Percentiles rank a stretch among this genome's conserved stretches.
phyloP scores from a whole-genome alignment of 2,888 invertebrate species.

The Drosophila anceps region DNA sequence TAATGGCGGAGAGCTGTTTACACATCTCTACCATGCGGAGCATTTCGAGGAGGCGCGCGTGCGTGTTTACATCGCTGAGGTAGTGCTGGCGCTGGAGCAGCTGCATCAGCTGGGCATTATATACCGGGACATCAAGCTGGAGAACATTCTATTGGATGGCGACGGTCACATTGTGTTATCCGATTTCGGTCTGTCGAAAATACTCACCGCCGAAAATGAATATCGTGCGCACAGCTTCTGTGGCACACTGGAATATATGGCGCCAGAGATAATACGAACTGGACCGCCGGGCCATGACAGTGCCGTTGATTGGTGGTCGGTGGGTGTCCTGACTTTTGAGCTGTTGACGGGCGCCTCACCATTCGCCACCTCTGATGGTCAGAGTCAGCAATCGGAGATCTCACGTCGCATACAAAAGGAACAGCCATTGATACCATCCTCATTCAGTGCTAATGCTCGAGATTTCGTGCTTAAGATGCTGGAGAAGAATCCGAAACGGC shows the following conservation, averaged over 20 bases:
- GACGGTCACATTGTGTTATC: conserved; percentile 98
- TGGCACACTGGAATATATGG: conserved; percentile 99
- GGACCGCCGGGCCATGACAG: conserved; percentile 97
- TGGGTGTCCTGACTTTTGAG: conserved; percentile 98
- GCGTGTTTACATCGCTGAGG: conserved; percentile 97
- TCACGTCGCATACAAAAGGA: conserved; percentile 95
- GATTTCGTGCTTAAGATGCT: conserved; percentile 93
- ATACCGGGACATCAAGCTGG: conserved; percentile 98
- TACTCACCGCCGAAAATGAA: conserved; percentile 89
- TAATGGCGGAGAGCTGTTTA: conserved; percentile 98
- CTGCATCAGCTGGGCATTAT: conserved; percentile 98
- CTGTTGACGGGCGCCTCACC: conserved; percentile 98
- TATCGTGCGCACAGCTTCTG: conserved; percentile 98
- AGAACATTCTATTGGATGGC: conserved; percentile 97
- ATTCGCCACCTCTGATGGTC: conserved; percentile 97
- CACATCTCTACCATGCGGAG: conserved; percentile 97
- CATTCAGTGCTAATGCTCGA: conserved; percentile 89
- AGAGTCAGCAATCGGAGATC: conserved; percentile 97
- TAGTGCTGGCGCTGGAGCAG: conserved; percentile 97
- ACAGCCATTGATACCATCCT: conserved; percentile 95
- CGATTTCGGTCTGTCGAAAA: conserved; percentile 99
- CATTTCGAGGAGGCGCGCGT: conserved; percentile 96
- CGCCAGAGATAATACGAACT: conserved; percentile 93
- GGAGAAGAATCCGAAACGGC: conserved; percentile 94
- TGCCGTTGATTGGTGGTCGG: conserved; percentile 99